Evolutionary conservation across 2,113 vertebrate species (phyloP).

Genomic region (Pelecanus crispus): DNA sequence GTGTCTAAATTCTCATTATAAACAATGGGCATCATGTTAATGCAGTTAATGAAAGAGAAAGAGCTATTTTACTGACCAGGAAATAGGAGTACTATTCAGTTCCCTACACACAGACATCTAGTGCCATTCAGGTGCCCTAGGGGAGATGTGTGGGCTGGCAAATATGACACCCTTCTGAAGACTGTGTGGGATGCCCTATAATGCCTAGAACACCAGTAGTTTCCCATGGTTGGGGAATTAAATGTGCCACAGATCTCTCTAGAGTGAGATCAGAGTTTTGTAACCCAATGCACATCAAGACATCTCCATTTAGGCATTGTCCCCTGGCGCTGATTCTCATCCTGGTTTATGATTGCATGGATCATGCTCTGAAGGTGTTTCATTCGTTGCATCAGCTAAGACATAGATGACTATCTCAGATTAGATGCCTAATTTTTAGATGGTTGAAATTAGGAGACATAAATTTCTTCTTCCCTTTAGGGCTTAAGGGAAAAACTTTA

Average conservation of each 20-base stretch:
- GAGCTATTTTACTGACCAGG: not conserved
- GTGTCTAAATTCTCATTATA: not conserved
- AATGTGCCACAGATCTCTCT: not conserved
- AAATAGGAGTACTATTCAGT: not conserved
- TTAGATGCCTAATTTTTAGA: slow-evolving; percentile 14
- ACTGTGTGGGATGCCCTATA: not conserved
- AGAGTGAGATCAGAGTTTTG: not conserved
- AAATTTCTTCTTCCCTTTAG: not conserved
- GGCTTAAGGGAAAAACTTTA: not conserved
- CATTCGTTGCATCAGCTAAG: not conserved
- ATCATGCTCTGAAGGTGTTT: not conserved
- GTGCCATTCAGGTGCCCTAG: not conserved
- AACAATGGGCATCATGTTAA: not conserved
- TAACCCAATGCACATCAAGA: not conserved
- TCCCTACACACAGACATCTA: not conserved
- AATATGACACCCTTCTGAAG: not conserved
- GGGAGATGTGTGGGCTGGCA: not conserved
- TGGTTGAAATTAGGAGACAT: not conserved
- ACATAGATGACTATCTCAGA: not conserved
- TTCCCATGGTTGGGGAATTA: not conserved
- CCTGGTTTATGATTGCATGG: not conserved
- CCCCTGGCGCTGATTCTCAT: not conserved
- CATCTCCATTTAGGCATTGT: not conserved
- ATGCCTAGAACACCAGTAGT: not conserved
- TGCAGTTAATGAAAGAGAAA: not conserved